Evolutionary conservation across 2,888 invertebrate species (phyloP).

Genomic region (Galeruca laticollis): DNA sequence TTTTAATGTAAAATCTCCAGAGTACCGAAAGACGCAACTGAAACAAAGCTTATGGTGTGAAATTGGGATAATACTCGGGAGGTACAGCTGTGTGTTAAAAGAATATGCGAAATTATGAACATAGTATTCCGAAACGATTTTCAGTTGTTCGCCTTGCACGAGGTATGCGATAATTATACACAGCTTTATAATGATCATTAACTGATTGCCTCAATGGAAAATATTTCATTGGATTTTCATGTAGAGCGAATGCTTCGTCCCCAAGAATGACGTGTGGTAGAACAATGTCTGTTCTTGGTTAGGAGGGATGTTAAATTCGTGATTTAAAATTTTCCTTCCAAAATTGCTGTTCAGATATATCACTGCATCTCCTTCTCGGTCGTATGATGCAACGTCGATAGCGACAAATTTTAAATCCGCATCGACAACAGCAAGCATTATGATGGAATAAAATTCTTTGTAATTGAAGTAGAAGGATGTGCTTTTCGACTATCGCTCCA

Average conservation of each 20-base stretch:
- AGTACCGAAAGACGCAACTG: too few relatives aligned
- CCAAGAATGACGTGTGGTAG: too few relatives aligned
- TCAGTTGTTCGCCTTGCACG: too few relatives aligned
- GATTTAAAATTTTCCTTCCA: too few relatives aligned
- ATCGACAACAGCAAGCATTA: conserved; percentile 49
- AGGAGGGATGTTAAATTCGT: too few relatives aligned
- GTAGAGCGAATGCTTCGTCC: conserved; percentile 33
- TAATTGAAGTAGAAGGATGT: conserved; percentile 41
- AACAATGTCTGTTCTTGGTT: too few relatives aligned
- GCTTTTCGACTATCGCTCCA: conserved; percentile 47
- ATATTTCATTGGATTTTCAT: conserved; percentile 40
- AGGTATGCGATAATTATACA: conserved; percentile 42
- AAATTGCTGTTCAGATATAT: conserved; percentile 34
- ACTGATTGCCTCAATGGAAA: conserved; percentile 41
- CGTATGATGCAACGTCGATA: conserved; percentile 47
- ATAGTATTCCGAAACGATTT: conserved; percentile 43
- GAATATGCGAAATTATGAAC: conserved; percentile 38
- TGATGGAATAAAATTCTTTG: conserved; percentile 46
- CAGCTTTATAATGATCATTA: conserved; percentile 40
- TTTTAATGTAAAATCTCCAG: too few relatives aligned
- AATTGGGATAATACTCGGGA: too few relatives aligned
- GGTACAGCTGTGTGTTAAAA: conserved; percentile 36
- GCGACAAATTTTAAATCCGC: too few relatives aligned
- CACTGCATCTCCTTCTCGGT: conserved; percentile 47
- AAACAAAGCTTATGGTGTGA: too few relatives aligned